Evolutionary conservation across 2,888 invertebrate genomes (phyloP).

Genomic region (Cryptosula pallasiana): DNA sequence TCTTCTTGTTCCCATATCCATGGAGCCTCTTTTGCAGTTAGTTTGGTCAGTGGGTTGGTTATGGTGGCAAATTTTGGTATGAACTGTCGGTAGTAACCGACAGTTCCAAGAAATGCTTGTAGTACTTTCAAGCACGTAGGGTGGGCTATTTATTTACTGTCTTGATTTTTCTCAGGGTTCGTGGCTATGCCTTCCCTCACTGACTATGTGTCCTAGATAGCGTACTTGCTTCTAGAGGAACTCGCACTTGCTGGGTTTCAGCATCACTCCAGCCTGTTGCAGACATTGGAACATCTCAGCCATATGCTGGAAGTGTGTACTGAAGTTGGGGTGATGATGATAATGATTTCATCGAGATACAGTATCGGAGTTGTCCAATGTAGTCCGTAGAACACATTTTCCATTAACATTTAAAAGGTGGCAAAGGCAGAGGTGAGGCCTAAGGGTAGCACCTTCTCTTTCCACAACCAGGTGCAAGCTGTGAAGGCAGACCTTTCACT

Average conservation of each 20-base stretch:
- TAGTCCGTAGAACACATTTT: conserved; percentile 25
- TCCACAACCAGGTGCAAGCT: neutral
- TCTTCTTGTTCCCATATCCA: neutral
- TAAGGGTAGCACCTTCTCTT: neutral
- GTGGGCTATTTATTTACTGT: neutral
- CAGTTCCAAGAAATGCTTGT: neutral
- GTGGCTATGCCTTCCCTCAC: conserved; percentile 8
- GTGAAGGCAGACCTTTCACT: conserved; percentile 32
- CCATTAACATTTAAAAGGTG: conserved; percentile 32
- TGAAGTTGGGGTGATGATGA: conserved; percentile 29
- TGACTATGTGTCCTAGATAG: conserved; percentile 25
- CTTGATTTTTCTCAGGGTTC: conserved; percentile 23
- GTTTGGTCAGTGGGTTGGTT: conserved; percentile 17
- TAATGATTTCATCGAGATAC: conserved; percentile 32
- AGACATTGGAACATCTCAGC: conserved; percentile 31
- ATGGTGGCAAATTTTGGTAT: conserved; percentile 22
- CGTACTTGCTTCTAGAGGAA: conserved; percentile 19
- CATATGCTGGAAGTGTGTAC: conserved; percentile 26
- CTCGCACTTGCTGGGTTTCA: conserved; percentile 33
- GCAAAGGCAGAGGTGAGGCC: conserved; percentile 17
- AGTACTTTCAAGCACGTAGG: neutral
- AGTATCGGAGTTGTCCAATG: conserved; percentile 24
- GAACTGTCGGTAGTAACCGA: conserved; percentile 17
- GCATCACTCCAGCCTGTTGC: conserved; percentile 27
- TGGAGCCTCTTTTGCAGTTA: conserved; percentile 4